Conservation (phyloP, 1,140 invertebrate genomes). For the Hylaeus volcanicus region DNA sequence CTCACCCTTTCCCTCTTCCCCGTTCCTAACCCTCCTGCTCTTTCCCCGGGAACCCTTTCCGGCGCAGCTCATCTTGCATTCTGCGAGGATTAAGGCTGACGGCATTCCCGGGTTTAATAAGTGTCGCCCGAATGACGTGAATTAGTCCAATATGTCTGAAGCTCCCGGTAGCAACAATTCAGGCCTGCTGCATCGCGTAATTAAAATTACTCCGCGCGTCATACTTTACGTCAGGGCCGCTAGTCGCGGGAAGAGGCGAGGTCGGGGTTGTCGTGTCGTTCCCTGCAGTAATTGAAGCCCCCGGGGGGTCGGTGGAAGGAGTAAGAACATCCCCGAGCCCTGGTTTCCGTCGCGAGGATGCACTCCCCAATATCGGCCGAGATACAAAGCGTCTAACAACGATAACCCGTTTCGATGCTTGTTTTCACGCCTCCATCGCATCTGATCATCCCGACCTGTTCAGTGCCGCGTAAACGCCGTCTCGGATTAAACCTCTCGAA, state of each 20-base stretch:
- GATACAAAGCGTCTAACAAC: background rate
- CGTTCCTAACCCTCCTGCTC: no score
- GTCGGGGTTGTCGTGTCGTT: slow-evolving; percentile 21
- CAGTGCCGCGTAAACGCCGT: slow-evolving; percentile 5
- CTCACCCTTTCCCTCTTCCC: background rate
- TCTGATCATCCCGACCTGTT: background rate
- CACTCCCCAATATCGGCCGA: slow-evolving; percentile 15
- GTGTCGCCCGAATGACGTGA: slow-evolving; percentile 73
- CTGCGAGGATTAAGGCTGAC: slow-evolving; percentile 69
- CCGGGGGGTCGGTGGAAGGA: background rate
- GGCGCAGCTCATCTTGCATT: slow-evolving; percentile 60
- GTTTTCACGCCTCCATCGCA: background rate
- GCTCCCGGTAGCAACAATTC: slow-evolving; percentile 68
- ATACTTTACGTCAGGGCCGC: slow-evolving; percentile 66
- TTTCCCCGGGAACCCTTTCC: background rate
- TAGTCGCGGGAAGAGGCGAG: background rate
- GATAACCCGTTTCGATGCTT: slow-evolving; percentile 4
- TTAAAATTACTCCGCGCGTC: slow-evolving; percentile 73
- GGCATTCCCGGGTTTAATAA: slow-evolving; percentile 75
- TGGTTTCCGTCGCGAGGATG: background rate
- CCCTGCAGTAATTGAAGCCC: slow-evolving; percentile 45
- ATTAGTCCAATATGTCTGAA: slow-evolving; percentile 74
- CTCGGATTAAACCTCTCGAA: background rate
- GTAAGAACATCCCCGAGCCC: background rate
- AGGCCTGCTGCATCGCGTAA: slow-evolving; percentile 71